Evolutionary conservation across 2,113 vertebrate species (phyloP), one percentile per base, ranked within the genome.

Genomic region (Calidris pygmaea): DNA sequence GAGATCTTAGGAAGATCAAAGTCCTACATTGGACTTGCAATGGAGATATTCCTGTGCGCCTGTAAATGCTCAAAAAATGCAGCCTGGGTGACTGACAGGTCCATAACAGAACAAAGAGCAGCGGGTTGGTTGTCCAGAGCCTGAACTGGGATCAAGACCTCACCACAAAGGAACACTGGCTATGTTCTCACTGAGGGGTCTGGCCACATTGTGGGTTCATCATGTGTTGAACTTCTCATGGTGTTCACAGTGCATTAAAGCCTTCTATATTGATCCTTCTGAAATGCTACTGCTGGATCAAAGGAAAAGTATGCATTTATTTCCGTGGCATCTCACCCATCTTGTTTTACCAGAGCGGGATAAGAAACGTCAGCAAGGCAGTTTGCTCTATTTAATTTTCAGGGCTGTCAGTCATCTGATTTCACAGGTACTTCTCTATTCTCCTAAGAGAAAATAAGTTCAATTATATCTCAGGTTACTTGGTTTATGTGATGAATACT

Each of bases 31-130:
- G 24, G 18, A 23, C 43, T 80, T 85, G 39, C 29, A 16, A 30
- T 66, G 1, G 4, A 74, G n/a, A 37, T 39, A 70, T 18, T 73
- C 18, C 8, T 60, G 15, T 35, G n/a, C 19, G 53, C n/a, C 6
- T 1, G 16, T 27, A n/a, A 77, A 35, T 52, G 27, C 35, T 66
- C 24, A 56, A 82, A 74, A 5, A 71, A 53, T 74, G 35, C 19
- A 53, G 12, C 35, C 70, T 32, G 20, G 12, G 12, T 70, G 65
- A 56, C 39, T 82, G 65, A 58, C 5, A 37, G n/a, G 11, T 58
- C 30, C 0, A 0, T 37, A 32, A 50, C 20, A 78, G 41, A 34
- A 35, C 6, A 45, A 52, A 24, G 26, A 53, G 21, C 32, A 59
- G 32, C 32, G n/a, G n/a, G 11, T 7, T 84, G 17, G 8, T 50